These are phyloP conservation scores for Syrrhaptes paradoxus DNA, from an alignment of 2,113 vertebrate species.

Conservation along the genomic window DNA sequence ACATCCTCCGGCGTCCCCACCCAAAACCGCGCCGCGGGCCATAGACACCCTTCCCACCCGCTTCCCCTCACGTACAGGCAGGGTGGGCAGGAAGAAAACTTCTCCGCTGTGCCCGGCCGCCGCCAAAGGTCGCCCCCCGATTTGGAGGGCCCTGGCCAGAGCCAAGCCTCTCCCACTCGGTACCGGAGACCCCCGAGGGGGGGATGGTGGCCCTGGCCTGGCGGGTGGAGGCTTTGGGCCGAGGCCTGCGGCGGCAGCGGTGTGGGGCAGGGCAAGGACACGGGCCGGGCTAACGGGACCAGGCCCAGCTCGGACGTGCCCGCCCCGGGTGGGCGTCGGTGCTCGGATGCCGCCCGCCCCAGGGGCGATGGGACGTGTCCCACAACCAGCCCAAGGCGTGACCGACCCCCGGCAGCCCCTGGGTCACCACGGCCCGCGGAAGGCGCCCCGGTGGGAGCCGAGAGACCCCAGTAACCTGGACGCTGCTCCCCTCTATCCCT, in stretches of 20 bases:
- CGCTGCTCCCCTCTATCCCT: background rate
- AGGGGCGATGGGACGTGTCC: background rate
- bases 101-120: too few relatives aligned
- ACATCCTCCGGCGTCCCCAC: background rate
- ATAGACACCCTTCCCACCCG: background rate
- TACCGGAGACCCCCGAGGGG: background rate
- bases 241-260: background rate
- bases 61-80: background rate
- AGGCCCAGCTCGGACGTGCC: background rate
- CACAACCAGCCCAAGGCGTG: too few relatives aligned
- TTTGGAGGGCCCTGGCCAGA: background rate
- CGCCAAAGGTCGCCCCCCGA: accelerated
- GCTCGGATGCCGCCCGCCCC: background rate
- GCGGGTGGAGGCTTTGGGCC: too few relatives aligned
- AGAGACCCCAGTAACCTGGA: background rate
- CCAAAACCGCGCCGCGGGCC: background rate
- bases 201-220: background rate
- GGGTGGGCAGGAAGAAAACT: too few relatives aligned
- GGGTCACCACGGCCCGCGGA: background rate
- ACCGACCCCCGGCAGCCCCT: background rate
- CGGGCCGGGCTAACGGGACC: background rate
- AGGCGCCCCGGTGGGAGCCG: too few relatives aligned
- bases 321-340: background rate
- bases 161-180: background rate
- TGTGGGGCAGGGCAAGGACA: background rate